Evolutionary conservation across 2,888 invertebrate genomes (phyloP).

Genomic region (Seira sanloemensis): DNA sequence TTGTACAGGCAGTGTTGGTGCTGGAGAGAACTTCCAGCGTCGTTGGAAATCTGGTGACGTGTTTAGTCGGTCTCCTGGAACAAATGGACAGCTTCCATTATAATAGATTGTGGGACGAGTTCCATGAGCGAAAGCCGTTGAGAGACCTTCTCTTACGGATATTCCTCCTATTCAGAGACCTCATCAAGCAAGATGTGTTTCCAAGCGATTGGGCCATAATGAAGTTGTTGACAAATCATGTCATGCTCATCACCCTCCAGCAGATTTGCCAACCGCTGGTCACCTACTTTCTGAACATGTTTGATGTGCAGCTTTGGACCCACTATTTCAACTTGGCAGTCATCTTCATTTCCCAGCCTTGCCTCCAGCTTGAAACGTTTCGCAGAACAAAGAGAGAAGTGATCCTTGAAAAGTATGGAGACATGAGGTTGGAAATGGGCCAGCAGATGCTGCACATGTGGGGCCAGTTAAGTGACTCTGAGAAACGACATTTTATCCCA

Average conservation of each 20-base stretch:
- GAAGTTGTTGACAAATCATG: slow-evolving; percentile 90
- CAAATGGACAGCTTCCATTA: slow-evolving; percentile 92
- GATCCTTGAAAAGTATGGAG: slow-evolving; percentile 87
- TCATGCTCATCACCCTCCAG: slow-evolving; percentile 88
- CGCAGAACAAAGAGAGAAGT: slow-evolving; percentile 87
- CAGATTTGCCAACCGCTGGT: slow-evolving; percentile 92
- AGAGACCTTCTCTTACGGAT: slow-evolving; percentile 91
- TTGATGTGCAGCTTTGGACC: slow-evolving; percentile 81
- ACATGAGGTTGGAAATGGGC: slow-evolving; percentile 95
- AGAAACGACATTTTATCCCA: slow-evolving; percentile 86
- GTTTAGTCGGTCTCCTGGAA: slow-evolving; percentile 89
- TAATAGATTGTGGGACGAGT: slow-evolving; percentile 89
- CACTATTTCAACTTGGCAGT: slow-evolving; percentile 88
- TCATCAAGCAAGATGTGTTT: slow-evolving; percentile 88
- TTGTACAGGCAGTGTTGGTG: slow-evolving; percentile 89
- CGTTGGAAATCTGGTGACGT: slow-evolving; percentile 90
- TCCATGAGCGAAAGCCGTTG: slow-evolving; percentile 85
- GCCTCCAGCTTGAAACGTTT: slow-evolving; percentile 87
- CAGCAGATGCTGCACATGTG: slow-evolving; percentile 94
- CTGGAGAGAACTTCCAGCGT: slow-evolving; percentile 86
- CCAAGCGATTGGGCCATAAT: slow-evolving; percentile 94
- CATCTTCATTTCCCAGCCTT: slow-evolving; percentile 87
- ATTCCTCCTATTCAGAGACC: slow-evolving; percentile 86
- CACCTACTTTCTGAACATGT: slow-evolving; percentile 65
- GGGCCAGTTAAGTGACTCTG: slow-evolving; percentile 84